Conservation (phyloP, 2,797 vertebrate genomes). For the Hypotaenidia okinawae region DNA sequence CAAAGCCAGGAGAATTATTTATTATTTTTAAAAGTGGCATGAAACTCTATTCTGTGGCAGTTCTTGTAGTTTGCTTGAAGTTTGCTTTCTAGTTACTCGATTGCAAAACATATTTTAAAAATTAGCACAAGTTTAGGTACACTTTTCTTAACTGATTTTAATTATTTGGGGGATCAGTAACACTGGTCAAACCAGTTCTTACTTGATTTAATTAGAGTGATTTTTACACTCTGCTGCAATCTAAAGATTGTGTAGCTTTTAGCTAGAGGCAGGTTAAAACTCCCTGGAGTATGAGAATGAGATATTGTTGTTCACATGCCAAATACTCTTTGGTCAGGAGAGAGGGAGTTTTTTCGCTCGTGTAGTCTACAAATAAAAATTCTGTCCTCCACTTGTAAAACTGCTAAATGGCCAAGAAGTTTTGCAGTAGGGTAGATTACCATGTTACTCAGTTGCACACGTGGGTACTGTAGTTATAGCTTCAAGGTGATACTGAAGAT, state of each 20-base stretch:
- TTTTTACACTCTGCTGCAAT: conserved; percentile 67
- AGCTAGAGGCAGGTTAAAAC: conserved; percentile 70
- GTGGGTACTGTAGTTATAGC: not conserved
- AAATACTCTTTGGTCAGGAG: conserved; percentile 39
- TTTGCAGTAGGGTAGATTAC: not conserved
- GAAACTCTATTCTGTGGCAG: not conserved
- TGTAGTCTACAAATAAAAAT: not conserved
- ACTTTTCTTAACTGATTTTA: conserved; percentile 41
- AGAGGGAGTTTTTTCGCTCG: conserved; percentile 27
- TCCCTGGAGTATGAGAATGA: conserved; percentile 43
- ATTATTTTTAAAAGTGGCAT: not conserved
- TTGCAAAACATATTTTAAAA: not conserved
- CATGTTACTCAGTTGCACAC: not conserved
- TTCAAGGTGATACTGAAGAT: not conserved
- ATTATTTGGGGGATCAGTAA: conserved; percentile 65
- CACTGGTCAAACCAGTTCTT: conserved; percentile 67
- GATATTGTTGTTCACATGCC: conserved; percentile 32
- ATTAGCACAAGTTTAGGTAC: not conserved
- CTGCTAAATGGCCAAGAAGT: not conserved
- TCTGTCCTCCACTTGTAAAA: conserved; percentile 31
- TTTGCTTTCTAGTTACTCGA: not conserved
- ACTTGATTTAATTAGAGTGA: conserved; percentile 68
- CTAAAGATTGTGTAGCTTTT: conserved; percentile 60
- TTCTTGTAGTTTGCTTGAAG: not conserved
- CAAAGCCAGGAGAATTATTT: not conserved